These are phyloP conservation scores for Calyptommatus sinebrachiatus DNA, from an alignment of 2,113 vertebrate genomes.

Conservation along the genomic window DNA sequence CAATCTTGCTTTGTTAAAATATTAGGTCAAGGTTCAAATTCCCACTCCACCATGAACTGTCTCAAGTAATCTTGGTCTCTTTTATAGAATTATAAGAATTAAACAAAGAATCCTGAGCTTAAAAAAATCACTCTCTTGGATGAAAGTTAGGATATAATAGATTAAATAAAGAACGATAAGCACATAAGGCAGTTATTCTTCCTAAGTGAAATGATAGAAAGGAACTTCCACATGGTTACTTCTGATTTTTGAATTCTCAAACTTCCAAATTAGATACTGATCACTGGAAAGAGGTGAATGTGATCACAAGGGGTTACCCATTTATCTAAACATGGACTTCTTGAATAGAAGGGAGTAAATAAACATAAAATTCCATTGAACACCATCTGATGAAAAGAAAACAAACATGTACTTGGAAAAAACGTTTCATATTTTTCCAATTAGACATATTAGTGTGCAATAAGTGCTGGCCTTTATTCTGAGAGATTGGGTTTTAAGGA, in stretches of 20 bases:
- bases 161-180: too few relatives aligned
- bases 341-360: neutral
- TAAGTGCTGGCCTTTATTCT: neutral
- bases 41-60: too few relatives aligned
- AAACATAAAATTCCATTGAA: neutral
- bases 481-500: neutral
- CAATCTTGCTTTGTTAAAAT: too few relatives aligned
- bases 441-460: neutral
- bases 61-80: too few relatives aligned
- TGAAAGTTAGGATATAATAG: too few relatives aligned
- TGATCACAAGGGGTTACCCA: neutral
- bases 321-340: neutral
- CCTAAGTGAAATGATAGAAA: too few relatives aligned
- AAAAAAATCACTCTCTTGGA: too few relatives aligned
- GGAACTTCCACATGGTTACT: neutral
- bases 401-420: neutral
- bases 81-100: too few relatives aligned
- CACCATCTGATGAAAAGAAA: neutral
- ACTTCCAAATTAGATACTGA: neutral
- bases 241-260: neutral
- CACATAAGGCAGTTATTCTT: too few relatives aligned
- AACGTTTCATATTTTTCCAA: neutral
- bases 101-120: too few relatives aligned
- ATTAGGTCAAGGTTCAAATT: too few relatives aligned
- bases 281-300: neutral